Base-by-base conservation (phyloP, 2,888 invertebrate species). In the Cyclophora albipunctata region DNA sequence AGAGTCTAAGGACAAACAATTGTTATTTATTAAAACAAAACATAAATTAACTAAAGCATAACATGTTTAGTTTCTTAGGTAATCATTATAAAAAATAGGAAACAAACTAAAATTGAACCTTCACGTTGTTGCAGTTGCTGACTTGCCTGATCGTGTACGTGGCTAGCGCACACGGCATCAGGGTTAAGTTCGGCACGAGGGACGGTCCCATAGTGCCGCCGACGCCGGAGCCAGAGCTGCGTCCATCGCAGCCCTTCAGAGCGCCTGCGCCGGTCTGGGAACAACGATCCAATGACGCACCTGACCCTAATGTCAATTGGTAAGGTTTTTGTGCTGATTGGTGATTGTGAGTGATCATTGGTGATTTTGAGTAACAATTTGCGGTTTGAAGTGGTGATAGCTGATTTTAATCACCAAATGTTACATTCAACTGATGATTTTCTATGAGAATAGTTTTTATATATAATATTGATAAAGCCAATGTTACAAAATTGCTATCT, bases 221-320 rank as follows among this genome's bases (percentile, higher is more conserved):
- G 48, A 77, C 87, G 55, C 90, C 91, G 54, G 90, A 89, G 57
- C 81, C 85, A 4, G 75, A 81, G 57, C 78, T 82, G 62, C 84
- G 84, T 1, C 65, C 75, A 40, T 87, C 79, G 62, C 90, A 81
- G 69, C 91, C 91, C 46, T 90, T 81, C 69, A 83, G 90, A 33
- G 77, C 71, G 34, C 92, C 92, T 2, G 91, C 91, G 59, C 90
- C 91, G 35, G 92, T 92, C 20, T 92, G 91, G 91, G 92, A 92
- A 63, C 83, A 89, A 66, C 78, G 90, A 54, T 75, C 80, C 20
- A 84, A 90, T 59, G 92, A 92, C 60, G 76, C 87, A 34, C 91
- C 91, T 35, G 91, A 92, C 71, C 91, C 92, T 51, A 90, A 90
- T 62, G 90, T 90, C 63, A 90, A 90, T 71, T 89, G 90, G 91